Base-by-base conservation (phyloP, 2,888 invertebrate genomes). In the Leistus spinibarbis region DNA sequence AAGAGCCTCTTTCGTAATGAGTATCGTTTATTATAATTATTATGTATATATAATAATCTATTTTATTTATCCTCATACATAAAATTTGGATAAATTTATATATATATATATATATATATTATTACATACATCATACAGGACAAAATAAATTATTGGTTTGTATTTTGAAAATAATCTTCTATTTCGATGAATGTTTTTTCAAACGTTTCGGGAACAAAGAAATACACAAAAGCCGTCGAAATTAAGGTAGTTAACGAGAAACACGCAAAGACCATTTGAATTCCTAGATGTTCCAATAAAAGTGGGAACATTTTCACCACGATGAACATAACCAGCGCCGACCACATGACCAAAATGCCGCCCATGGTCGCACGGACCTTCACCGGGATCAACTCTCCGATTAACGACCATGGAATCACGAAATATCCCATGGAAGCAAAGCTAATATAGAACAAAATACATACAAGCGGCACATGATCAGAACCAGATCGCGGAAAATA, bases 321-420 rank as follows among this genome's bases (percentile, higher is more conserved):
- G 10, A 82, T 82, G 81, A 89, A 90, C 88, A 90, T 89, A 3
- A 88, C 79, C 3, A 88, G 19, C 78, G 90, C 89, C 0, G 88
- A 88, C n/a, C 87, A 77, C 0, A 88, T 86, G 13, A 89, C 82
- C 79, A 89, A 81, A 2, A 88, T 22, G 0, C 89, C 89, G 0
- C 88, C 86, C 7, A 89, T 83, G 68, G 86, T 84, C 0, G 88
- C 90, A 68, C 88, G 83, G 1, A 88, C 86, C 76, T 86, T 85
- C 10, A 88, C 85, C 0, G 89, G 89, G 40, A 89, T 80, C 9
- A 90, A 79, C 82, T 89, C 89, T 1, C 85, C 84, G 20, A 89
- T 88, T 22, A 90, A 79, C 2, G 89, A 88, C 90, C 90, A 90
- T 0, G 90, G 90, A 72, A 90, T 88, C 5, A 88, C 87, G 69